A percentile compares a stretch with the other conserved stretches of the same genome.
phyloP scores from a whole-genome alignment of 2,113 vertebrate genomes.

The Machaerirhynchus nigripectus region DNA sequence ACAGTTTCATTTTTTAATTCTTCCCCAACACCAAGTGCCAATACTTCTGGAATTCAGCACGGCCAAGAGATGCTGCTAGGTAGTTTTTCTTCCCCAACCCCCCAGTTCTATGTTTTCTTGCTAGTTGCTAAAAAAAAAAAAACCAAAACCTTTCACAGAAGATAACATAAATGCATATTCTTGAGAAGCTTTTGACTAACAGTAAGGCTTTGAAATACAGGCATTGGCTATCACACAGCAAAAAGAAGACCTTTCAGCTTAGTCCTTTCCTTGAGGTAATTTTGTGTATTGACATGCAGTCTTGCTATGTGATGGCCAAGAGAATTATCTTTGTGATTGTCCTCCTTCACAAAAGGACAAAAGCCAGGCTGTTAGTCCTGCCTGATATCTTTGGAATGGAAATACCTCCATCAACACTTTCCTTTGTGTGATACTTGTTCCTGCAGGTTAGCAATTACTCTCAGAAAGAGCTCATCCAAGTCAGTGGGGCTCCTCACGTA shows the following conservation, averaged over 20 bases:
- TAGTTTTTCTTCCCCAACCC: not conserved
- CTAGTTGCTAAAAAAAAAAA: not conserved
- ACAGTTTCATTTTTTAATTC: not conserved
- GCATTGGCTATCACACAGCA: not conserved
- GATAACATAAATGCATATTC: not conserved
- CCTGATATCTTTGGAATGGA: not conserved
- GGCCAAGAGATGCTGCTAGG: not conserved
- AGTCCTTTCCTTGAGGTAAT: not conserved
- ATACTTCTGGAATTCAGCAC: not conserved
- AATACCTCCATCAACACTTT: not conserved
- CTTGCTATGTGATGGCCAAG: not conserved
- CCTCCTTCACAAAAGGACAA: not conserved
- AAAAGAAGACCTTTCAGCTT: not conserved
- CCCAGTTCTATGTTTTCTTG: not conserved
- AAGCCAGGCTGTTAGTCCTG: not conserved
- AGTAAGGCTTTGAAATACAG: constrained; percentile 11
- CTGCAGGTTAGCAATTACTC: not conserved
- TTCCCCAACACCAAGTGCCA: not conserved
- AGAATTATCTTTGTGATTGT: not conserved
- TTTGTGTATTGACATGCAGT: not conserved
- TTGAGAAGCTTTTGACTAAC: not conserved
- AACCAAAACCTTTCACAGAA: not conserved
- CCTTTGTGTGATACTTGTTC: not conserved
- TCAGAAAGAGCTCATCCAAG: not conserved
- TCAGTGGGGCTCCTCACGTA: not conserved